Conservation (phyloP, 2,888 invertebrate species). For the Sphinx pinastri region DNA sequence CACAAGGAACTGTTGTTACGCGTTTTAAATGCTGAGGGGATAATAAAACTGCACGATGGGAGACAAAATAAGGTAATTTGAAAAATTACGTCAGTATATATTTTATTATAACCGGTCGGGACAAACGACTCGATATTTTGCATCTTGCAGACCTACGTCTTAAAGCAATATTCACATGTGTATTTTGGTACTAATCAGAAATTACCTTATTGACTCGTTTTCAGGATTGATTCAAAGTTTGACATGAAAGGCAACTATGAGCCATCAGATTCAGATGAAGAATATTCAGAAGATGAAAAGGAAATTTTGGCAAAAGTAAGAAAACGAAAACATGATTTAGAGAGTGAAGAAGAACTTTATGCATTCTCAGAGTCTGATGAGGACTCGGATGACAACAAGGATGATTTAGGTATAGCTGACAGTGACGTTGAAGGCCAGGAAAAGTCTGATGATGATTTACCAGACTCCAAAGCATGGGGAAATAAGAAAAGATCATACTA, state of each 20-base stretch:
- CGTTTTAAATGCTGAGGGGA: not conserved
- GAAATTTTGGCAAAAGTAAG: slow-evolving; percentile 85
- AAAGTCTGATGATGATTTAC: slow-evolving; percentile 87
- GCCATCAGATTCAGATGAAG: slow-evolving; percentile 88
- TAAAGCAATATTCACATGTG: too few species aligned
- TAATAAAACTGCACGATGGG: slow-evolving; percentile 49
- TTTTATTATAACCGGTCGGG: not conserved
- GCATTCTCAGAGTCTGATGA: slow-evolving; percentile 82
- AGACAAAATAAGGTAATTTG: slow-evolving; percentile 70
- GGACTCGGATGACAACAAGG: slow-evolving; percentile 72
- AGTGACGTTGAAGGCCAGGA: slow-evolving; percentile 92
- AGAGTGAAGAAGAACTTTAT: slow-evolving; percentile 86
- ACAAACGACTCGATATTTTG: not conserved
- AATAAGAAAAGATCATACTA: slow-evolving; percentile 91
- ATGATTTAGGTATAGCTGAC: slow-evolving; percentile 81
- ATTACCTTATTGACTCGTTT: slow-evolving; percentile 42
- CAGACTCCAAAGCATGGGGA: slow-evolving; percentile 95
- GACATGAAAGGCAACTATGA: slow-evolving; percentile 84
- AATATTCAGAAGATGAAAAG: slow-evolving; percentile 87
- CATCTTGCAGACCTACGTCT: too few species aligned
- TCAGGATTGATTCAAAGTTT: slow-evolving; percentile 69
- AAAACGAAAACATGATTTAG: slow-evolving; percentile 79
- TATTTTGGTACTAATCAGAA: too few species aligned
- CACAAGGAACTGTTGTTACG: not conserved
- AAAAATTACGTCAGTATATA: not conserved